Evolutionary conservation across 2,113 vertebrate genomes (phyloP).

Genomic region (Cheilinus undulatus): DNA sequence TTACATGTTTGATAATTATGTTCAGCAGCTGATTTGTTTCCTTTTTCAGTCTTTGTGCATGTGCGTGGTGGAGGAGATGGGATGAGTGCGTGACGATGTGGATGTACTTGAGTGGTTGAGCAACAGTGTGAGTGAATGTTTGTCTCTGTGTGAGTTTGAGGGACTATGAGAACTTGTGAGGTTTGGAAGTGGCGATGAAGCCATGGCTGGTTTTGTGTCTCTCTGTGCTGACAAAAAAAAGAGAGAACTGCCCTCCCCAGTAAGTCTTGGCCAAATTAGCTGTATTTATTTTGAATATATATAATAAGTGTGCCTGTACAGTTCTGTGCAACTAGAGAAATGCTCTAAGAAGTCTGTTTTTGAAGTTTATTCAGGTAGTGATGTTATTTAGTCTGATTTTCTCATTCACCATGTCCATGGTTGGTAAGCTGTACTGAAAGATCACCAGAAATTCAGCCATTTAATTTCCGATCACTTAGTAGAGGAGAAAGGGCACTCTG

Average conservation of each 20-base stretch:
- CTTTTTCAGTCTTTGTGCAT: conserved; percentile 72
- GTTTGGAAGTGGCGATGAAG: conserved; percentile 39
- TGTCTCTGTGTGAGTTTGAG: conserved; percentile 37
- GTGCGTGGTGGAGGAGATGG: conserved; percentile 54
- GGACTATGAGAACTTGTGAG: conserved; percentile 55
- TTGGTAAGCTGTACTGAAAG: conserved; percentile 78
- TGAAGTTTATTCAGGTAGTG: conserved; percentile 82
- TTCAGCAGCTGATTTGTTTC: conserved; percentile 60
- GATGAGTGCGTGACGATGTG: conserved; percentile 46
- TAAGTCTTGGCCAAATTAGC: conserved; percentile 75
- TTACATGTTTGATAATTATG: conserved; percentile 76
- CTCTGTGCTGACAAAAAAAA: conserved; percentile 51
- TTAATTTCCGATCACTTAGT: conserved; percentile 69
- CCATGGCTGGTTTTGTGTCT: conserved; percentile 51
- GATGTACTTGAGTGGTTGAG: conserved; percentile 25
- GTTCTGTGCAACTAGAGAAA: conserved; percentile 81
- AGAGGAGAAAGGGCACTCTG: conserved; percentile 49
- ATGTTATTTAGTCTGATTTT: conserved; percentile 75
- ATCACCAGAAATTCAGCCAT: conserved; percentile 58
- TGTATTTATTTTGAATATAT: conserved; percentile 88
- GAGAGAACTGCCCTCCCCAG: conserved; percentile 63
- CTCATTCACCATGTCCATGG: conserved; percentile 67
- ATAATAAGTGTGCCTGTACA: conserved; percentile 86
- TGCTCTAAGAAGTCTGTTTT: conserved; percentile 78
- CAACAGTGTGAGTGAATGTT: conserved; percentile 14